Evolutionary conservation across 2,797 vertebrate species (phyloP).

Genomic region (Scyliorhinus canicula): DNA sequence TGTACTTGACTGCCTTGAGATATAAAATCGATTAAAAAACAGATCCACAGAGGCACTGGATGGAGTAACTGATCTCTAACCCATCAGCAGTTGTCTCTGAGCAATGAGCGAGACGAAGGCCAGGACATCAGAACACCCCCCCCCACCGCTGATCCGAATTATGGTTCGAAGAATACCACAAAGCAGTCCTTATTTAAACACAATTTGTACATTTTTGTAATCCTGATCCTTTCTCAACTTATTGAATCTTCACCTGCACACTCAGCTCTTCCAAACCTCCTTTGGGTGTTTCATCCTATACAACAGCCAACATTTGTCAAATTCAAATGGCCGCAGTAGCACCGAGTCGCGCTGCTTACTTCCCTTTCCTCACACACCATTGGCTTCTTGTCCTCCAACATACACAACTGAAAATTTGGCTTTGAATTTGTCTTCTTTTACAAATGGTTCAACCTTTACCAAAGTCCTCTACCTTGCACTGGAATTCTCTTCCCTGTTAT

Average conservation of each 20-base stretch:
- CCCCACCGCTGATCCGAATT: neutral
- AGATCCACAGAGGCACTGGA: no score
- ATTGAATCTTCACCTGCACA: neutral
- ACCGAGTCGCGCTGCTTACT: neutral
- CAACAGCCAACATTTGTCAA: neutral
- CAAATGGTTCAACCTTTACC: neutral
- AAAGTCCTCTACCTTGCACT: neutral
- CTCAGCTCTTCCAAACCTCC: neutral
- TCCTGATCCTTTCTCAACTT: neutral
- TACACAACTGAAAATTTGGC: neutral
- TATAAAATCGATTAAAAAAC: no score
- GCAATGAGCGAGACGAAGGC: no score
- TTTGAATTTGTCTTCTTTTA: neutral
- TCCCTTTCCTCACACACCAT: neutral
- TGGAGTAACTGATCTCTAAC: no score
- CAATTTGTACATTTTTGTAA: neutral
- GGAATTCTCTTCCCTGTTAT: neutral
- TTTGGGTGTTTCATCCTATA: neutral
- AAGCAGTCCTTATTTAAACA: constrained; percentile 2
- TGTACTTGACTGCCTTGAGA: no score
- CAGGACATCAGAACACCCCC: no score
- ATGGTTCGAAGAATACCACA: neutral
- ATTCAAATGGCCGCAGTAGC: neutral
- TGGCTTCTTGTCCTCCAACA: neutral
- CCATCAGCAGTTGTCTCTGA: no score